Percentiles rank a stretch among this genome's conserved stretches.
Evolutionary conservation across 2,113 vertebrate species (phyloP).

Genomic region (Dipodomys ordii): DNA sequence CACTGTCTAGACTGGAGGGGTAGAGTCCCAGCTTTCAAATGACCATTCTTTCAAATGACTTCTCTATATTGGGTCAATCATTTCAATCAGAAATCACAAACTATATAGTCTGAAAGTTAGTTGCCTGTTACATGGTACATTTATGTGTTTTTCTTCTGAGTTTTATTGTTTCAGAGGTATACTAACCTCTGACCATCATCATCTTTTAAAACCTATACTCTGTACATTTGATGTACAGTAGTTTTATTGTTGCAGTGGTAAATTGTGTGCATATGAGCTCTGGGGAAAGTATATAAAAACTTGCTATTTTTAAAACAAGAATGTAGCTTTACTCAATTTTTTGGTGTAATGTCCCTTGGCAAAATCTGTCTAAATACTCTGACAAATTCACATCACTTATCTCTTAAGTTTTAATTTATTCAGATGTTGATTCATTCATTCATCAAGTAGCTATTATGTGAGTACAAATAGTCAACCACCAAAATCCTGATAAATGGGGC

Average conservation of each 20-base stretch:
- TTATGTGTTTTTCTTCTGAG: slow-evolving; percentile 39
- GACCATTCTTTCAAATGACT: slow-evolving; percentile 31
- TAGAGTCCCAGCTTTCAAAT: slow-evolving; percentile 33
- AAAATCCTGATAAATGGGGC: not conserved
- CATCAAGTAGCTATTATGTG: not conserved
- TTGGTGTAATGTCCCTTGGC: not conserved
- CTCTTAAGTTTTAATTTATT: not conserved
- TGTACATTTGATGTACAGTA: slow-evolving; percentile 4
- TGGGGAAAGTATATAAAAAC: not conserved
- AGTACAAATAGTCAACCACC: not conserved
- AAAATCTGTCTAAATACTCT: not conserved
- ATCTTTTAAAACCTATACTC: slow-evolving; percentile 20
- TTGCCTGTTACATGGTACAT: not conserved
- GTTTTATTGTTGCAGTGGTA: not conserved
- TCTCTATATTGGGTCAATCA: slow-evolving; percentile 17
- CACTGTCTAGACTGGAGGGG: not conserved
- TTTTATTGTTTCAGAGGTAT: slow-evolving; percentile 50
- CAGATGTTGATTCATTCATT: not conserved
- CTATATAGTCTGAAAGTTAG: slow-evolving; percentile 15
- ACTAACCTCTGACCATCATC: not conserved
- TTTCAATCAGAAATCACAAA: slow-evolving; percentile 50
- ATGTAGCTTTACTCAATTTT: not conserved
- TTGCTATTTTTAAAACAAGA: not conserved
- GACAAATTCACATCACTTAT: not conserved
- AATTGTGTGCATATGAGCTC: not conserved